Percentiles rank a stretch among this genome's conserved stretches.
phyloP scores from a whole-genome alignment of 2,113 vertebrate species.

The Gulo gulo region DNA sequence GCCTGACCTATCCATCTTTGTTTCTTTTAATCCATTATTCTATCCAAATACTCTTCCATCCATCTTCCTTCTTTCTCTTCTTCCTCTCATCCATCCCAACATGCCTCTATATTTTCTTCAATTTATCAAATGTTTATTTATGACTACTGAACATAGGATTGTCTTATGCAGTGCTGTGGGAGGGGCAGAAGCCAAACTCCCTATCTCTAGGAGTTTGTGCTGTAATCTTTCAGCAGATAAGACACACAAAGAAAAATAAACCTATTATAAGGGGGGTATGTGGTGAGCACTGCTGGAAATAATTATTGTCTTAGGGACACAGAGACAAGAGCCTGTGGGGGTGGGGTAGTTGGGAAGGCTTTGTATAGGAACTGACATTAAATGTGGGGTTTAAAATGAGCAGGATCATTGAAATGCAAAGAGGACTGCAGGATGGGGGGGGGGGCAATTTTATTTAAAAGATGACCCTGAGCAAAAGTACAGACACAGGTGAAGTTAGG shows the following conservation, averaged over 20 bases:
- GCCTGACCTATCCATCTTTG: not conserved
- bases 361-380: not conserved
- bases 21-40: not conserved
- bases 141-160: not conserved
- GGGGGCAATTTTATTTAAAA: not conserved
- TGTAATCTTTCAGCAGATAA: conserved; percentile 3
- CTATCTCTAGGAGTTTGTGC: not conserved
- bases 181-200: not conserved
- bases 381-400: not conserved
- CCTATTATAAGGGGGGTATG: not conserved
- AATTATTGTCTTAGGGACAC: not conserved
- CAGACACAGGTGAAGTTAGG: not conserved
- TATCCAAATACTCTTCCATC: not conserved
- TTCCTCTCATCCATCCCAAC: not conserved
- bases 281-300: not conserved
- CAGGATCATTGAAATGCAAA: not conserved
- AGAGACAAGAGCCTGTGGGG: not conserved
- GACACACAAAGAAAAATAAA: not conserved
- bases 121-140: not conserved
- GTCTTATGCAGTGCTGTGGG: not conserved
- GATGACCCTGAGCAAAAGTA: not conserved
- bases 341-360: not conserved
- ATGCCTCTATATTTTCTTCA: not conserved
- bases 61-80: not conserved
- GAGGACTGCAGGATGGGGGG: not conserved